Percentiles rank a stretch among this genome's conserved stretches.
Conservation (phyloP, 2,797 vertebrate species). For the Helostoma temminkii region DNA sequence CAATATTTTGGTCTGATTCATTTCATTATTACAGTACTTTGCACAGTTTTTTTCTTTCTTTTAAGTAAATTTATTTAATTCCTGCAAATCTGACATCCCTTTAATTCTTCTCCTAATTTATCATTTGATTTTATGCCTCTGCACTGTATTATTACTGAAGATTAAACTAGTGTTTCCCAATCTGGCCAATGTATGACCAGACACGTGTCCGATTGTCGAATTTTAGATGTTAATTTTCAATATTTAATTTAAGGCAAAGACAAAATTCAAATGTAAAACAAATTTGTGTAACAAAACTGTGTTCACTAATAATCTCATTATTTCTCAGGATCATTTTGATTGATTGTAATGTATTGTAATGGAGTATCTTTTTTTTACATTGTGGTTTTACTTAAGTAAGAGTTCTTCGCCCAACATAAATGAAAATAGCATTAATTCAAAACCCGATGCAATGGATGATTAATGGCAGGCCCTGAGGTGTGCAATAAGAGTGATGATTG, state of each 20-base stretch:
- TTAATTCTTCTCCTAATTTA: too few relatives aligned
- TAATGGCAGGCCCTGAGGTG: constrained; percentile 49
- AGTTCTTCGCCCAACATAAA: constrained; percentile 2
- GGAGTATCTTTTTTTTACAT: background rate
- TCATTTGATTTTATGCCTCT: background rate
- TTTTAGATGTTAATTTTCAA: background rate
- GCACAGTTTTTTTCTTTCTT: too few relatives aligned
- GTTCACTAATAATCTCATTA: too few relatives aligned
- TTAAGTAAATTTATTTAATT: background rate
- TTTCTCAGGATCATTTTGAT: too few relatives aligned
- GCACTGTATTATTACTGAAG: background rate
- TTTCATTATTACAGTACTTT: background rate
- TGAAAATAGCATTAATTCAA: constrained; percentile 40
- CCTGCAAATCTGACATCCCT: too few relatives aligned
- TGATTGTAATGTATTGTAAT: too few relatives aligned
- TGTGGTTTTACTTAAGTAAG: background rate
- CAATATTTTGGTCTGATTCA: constrained; percentile 16
- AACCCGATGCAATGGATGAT: constrained; percentile 50
- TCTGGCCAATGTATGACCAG: too few relatives aligned
- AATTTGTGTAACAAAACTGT: too few relatives aligned
- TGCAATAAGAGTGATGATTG: constrained; percentile 52
- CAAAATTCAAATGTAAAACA: too few relatives aligned
- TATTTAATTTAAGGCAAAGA: too few relatives aligned
- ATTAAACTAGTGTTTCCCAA: too few relatives aligned
- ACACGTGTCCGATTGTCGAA: too few relatives aligned